Conservation (phyloP, 2,113 vertebrate genomes). For the Psittacula cyanocephala region DNA sequence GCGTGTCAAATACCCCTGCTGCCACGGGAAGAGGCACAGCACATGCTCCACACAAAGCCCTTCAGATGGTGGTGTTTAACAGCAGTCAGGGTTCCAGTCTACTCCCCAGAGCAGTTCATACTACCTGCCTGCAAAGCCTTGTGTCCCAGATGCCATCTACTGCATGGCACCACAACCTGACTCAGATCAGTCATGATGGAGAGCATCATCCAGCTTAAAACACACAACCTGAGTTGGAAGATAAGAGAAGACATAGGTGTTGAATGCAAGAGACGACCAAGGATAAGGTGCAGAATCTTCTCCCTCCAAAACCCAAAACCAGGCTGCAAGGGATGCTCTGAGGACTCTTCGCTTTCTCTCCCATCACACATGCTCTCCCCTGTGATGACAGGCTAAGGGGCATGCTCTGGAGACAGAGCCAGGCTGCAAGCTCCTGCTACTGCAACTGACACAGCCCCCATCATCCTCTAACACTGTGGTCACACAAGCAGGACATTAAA, state of each 20-base stretch:
- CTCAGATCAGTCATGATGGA: not conserved
- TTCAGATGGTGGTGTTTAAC: not conserved
- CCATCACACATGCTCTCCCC: accelerated
- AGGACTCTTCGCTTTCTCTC: not conserved
- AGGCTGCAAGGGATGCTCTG: not conserved
- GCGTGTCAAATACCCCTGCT: not conserved
- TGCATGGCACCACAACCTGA: accelerated
- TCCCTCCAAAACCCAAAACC: not conserved
- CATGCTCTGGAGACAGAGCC: not conserved
- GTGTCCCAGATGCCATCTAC: not conserved
- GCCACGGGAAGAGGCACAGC: not conserved
- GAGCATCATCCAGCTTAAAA: not conserved
- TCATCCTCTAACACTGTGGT: not conserved
- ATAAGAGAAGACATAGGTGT: accelerated
- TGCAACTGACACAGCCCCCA: accelerated
- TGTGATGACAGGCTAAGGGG: not conserved
- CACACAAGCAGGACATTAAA: accelerated
- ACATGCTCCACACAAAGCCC: not conserved
- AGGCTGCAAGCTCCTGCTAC: not conserved
- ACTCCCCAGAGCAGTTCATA: not conserved
- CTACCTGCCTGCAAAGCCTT: not conserved
- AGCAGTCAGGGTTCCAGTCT: not conserved
- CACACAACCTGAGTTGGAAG: accelerated
- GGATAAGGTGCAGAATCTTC: not conserved
- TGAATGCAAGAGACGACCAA: not conserved